Base-by-base conservation (phyloP, 1,140 invertebrate species). In the Vanessa atalanta region DNA sequence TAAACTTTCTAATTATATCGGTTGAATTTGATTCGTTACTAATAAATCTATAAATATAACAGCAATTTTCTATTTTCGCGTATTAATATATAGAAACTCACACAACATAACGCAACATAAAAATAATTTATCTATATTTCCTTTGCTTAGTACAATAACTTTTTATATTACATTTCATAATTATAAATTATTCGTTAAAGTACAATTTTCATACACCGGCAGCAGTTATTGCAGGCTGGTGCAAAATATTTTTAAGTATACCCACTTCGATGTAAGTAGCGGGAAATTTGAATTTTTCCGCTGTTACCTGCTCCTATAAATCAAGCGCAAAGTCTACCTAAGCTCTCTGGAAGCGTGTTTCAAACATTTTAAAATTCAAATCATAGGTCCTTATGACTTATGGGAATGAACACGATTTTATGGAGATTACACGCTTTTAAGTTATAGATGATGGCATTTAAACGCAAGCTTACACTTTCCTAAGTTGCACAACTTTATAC, bases 301-400 rank as follows among this genome's bases (percentile, higher is more conserved):
- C 88, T 83, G 84, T 92, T 89, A 90, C 88, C 88, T 92, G 86
- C 71, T 84, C 83, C 85, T 90, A 92, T 92, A 92, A 92, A 92
- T 92, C 88, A 90, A 81, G 79, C 79, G 83, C 76, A 88, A 90
- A 87, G 86, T 86, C 88, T 83, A 83, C 82, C 75, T 90, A 88
- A 90, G 88, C 88, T 86, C 88, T 85, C 70, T 69, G 68, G 81
- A 84, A 88, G 82, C 81, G 82, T 72, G 74, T 76, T 76, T 76
- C 69, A 76, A 86, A 86, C 85, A 84, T 86, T 88, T 89, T 92
- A 90, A 92, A 92, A 90, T 92, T 88, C 88, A 92, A 90, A 90
- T 92, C 86, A 88, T 83, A 82, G 77, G 74, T 76, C 77, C 80
- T 75, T 79, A 80, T 73, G 77, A 81, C 57, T 70, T 70, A 70